A percentile compares a stretch with the other conserved stretches of the same genome.
These are phyloP conservation scores for Sciurus niger DNA, from an alignment of 2,113 vertebrate species.

Conservation along the genomic window DNA sequence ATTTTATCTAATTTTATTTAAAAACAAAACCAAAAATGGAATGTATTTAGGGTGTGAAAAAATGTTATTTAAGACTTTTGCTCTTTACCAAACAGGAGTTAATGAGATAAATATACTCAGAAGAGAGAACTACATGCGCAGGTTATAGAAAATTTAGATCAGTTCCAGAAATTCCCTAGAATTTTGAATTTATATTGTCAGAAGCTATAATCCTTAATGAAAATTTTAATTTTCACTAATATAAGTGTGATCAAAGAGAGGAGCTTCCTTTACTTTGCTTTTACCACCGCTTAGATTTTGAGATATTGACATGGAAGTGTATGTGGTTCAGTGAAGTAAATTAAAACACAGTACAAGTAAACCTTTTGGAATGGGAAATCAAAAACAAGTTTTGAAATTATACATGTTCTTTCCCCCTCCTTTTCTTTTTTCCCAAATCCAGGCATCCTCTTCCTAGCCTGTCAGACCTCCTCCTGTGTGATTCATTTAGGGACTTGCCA, in stretches of 20 bases:
- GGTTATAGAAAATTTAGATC: neutral
- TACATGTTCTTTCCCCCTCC: neutral
- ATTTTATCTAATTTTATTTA: neutral
- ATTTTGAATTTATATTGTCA: neutral
- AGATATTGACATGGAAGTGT: neutral
- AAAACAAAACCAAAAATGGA: neutral
- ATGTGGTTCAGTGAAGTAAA: neutral
- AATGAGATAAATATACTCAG: slow-evolving; percentile 26
- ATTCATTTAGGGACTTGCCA: neutral
- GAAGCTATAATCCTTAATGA: neutral
- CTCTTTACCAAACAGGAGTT: neutral
- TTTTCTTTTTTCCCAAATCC: neutral
- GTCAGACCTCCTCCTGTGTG: neutral
- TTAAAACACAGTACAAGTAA: neutral
- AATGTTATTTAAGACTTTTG: neutral
- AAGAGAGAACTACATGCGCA: neutral
- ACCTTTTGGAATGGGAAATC: neutral
- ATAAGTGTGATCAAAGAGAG: neutral
- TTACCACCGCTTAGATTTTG: neutral
- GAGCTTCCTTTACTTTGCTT: neutral
- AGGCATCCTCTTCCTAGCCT: neutral
- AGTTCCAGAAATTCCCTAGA: neutral
- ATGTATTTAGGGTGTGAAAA: neutral
- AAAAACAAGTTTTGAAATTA: neutral
- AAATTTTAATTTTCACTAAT: neutral